Evolutionary conservation across 2,113 vertebrate genomes (phyloP).

Genomic region (Leucosticte australis): DNA sequence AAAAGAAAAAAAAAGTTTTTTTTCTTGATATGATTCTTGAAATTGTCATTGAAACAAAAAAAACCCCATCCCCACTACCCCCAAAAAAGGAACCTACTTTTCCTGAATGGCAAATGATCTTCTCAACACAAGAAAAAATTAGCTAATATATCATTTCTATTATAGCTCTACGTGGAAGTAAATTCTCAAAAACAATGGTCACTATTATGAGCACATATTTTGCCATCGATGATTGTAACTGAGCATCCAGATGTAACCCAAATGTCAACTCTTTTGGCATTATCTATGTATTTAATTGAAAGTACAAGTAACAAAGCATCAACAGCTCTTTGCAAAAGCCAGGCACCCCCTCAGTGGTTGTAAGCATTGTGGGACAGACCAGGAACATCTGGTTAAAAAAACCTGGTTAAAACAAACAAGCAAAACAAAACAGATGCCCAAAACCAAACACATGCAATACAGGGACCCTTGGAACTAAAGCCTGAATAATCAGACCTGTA

Average conservation of each 20-base stretch:
- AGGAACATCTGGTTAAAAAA: neutral
- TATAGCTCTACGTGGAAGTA: neutral
- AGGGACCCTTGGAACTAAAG: neutral
- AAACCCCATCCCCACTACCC: neutral
- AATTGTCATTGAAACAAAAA: slow-evolving; percentile 9
- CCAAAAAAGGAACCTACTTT: neutral
- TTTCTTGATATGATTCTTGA: neutral
- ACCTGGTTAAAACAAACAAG: neutral
- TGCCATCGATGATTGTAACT: neutral
- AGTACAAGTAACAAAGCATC: neutral
- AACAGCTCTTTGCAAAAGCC: neutral
- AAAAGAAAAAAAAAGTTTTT: neutral
- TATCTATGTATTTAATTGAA: neutral
- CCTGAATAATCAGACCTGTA: neutral
- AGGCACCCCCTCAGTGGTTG: neutral
- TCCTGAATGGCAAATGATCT: neutral
- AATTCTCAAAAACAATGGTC: neutral
- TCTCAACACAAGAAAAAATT: neutral
- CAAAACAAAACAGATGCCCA: neutral
- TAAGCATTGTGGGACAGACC: neutral
- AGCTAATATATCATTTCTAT: neutral
- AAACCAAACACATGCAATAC: neutral
- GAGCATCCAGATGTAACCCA: neutral
- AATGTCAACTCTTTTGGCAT: neutral
- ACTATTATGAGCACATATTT: neutral